Percentiles rank a stretch among this genome's conserved stretches.
These are phyloP conservation scores for Oryzias celebensis DNA, from an alignment of 2,113 vertebrate genomes.

Conservation along the genomic window DNA sequence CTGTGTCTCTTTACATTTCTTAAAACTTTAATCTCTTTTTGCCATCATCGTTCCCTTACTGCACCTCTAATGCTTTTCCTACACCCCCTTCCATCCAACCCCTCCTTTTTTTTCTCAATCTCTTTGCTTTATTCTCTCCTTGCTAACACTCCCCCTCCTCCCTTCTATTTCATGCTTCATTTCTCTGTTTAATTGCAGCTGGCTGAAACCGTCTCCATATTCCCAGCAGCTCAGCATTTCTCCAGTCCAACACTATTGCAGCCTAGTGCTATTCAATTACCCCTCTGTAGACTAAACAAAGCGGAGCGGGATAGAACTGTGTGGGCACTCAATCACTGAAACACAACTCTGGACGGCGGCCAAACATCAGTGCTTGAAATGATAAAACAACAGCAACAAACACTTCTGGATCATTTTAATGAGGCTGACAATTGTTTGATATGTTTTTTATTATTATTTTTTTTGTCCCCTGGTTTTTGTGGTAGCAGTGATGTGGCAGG, in stretches of 20 bases:
- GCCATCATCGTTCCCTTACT: constrained; percentile 15
- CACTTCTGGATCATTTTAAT: neutral
- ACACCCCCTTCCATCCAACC: constrained; percentile 18
- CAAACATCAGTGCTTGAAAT: constrained; percentile 39
- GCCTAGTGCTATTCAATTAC: constrained; percentile 73
- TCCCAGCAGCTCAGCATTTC: constrained; percentile 61
- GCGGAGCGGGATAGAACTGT: constrained; percentile 50
- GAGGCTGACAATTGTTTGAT: neutral
- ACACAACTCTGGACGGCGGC: constrained; percentile 49
- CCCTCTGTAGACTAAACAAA: constrained; percentile 59
- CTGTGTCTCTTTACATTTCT: constrained; percentile 9
- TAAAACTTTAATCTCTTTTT: constrained; percentile 20
- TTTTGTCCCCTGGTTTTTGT: neutral
- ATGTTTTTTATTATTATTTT: neutral
- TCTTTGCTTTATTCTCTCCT: constrained; percentile 35
- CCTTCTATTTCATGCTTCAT: constrained; percentile 76
- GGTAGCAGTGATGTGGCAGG: no score
- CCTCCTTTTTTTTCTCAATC: constrained; percentile 30
- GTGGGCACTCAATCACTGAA: constrained; percentile 61
- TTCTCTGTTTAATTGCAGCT: constrained; percentile 80
- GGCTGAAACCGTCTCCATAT: constrained; percentile 67
- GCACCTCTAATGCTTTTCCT: constrained; percentile 6
- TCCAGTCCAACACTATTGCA: constrained; percentile 63
- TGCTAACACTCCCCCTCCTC: constrained; percentile 36
- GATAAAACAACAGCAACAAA: constrained; percentile 34